Base-by-base conservation (phyloP, 1,140 invertebrate species). In the Parasteatoda tepidariorum region DNA sequence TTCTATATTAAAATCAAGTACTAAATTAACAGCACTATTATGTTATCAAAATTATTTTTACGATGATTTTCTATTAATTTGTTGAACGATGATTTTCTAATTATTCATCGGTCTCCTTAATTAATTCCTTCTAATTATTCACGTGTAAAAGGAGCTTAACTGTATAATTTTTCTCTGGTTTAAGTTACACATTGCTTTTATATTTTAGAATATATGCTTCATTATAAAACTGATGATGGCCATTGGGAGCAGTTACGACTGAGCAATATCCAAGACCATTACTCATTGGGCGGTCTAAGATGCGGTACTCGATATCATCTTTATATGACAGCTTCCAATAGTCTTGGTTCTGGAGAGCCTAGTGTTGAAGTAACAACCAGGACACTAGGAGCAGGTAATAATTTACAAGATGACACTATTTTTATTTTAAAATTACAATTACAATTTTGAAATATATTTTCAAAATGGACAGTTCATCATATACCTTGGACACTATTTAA, bases 241-340 rank as follows among this genome's bases (percentile, higher is more conserved):
- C 66, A 76, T 1, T 84, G 83, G 83, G 34, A 66, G 13, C 61
- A 84, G 26, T 18, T 70, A n/a, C 22, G 66, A 5, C 59, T 84
- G 31, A 75, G 67, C n/a, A 79, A 48, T 5, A 54, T 30, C 1
- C 66, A 71, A 33, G 75, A 79, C 22, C 74, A 61, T n/a, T 84
- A 79, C 31, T 70, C 83, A 0, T 89, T 96, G 28, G 92, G 92
- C 54, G 91, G 92, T 24, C 89, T 97, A 22, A 91, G 92, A 84
- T 97, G 95, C 89, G 96, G 92, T 0, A 92, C 92, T 0, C 88
- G 87, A 31, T 93, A 93, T 86, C 90, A 91, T 81, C 91, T 93
- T 85, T 88, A 89, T 34, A 85, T 90, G 55, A 86, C 87, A 4
- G 89, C 90, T 28, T 87, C 87, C 55, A 90, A 90, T 82, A 86